A percentile compares a stretch with the other conserved stretches of the same genome.
These are phyloP conservation scores for Paraescarpia echinospica DNA, from an alignment of 1,140 invertebrate species.

Conservation along the genomic window DNA sequence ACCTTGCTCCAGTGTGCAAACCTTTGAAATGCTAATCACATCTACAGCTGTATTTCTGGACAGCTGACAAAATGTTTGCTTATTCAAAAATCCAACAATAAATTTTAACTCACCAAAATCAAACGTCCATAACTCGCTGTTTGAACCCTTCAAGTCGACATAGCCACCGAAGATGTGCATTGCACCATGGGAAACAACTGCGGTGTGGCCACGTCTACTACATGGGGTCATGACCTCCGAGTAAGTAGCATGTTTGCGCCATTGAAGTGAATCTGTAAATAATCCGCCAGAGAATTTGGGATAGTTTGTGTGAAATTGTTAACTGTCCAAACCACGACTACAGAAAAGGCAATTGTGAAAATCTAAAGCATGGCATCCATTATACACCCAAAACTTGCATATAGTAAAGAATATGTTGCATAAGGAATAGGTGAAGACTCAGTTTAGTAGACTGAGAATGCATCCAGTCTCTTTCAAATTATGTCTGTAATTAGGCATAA, in stretches of 20 bases:
- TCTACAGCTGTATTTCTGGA: too few species aligned
- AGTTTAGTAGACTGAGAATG: too few species aligned
- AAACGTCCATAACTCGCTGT: constrained; percentile 83
- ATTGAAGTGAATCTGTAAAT: constrained; percentile 38
- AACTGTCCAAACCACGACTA: too few species aligned
- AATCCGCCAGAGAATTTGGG: not conserved
- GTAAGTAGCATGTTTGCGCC: constrained; percentile 35
- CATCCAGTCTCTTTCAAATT: too few species aligned
- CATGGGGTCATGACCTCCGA: constrained; percentile 63
- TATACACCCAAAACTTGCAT: too few species aligned
- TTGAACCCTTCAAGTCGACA: constrained; percentile 81
- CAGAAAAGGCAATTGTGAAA: too few species aligned
- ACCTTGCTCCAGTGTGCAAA: not conserved
- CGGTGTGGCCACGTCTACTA: constrained; percentile 79
- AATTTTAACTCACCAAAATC: constrained; percentile 72
- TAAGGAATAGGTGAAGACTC: too few species aligned
- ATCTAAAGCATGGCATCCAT: too few species aligned
- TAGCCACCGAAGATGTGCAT: constrained; percentile 90
- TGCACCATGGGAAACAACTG: constrained; percentile 74
- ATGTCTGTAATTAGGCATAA: too few species aligned
- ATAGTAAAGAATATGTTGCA: too few species aligned
- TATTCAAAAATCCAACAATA: not conserved
- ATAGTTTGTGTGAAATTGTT: too few species aligned
- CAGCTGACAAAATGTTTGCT: not conserved
- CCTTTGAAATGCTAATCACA: not conserved